Percentiles rank a stretch among this genome's conserved stretches.
phyloP scores from a whole-genome alignment of 2,888 invertebrate genomes.

The Linyphia triangularis region DNA sequence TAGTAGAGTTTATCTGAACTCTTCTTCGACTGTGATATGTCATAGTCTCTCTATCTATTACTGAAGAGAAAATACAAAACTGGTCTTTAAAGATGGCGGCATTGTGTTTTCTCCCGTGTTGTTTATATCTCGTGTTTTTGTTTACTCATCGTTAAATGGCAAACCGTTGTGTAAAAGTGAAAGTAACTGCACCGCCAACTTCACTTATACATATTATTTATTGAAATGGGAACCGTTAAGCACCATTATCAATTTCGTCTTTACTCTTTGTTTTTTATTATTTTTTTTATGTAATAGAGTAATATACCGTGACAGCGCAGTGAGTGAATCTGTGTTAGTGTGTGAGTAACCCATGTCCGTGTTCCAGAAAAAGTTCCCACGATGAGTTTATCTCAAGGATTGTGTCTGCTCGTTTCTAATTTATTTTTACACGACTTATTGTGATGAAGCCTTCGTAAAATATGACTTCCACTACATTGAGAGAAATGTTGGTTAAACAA shows the following conservation, averaged over 20 bases:
- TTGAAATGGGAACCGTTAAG: background rate
- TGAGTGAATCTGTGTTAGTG: slow-evolving; percentile 30
- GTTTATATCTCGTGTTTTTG: slow-evolving; percentile 72
- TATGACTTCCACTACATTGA: slow-evolving; percentile 63
- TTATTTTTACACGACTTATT: background rate
- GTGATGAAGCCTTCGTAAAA: slow-evolving; percentile 11
- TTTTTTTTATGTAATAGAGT: slow-evolving; percentile 3
- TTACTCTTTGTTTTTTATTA: background rate
- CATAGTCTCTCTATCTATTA: background rate
- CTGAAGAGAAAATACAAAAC: slow-evolving; percentile 17
- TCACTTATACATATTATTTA: background rate
- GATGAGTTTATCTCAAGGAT: background rate
- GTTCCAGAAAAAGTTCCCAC: background rate
- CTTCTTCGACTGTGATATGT: background rate
- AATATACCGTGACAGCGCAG: slow-evolving; percentile 56
- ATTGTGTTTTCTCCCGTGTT: slow-evolving; percentile 68
- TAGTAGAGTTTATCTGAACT: background rate
- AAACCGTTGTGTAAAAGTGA: slow-evolving; percentile 5
- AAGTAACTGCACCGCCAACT: background rate
- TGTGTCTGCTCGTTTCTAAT: slow-evolving; percentile 12
- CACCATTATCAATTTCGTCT: background rate
- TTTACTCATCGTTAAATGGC: slow-evolving; percentile 51
- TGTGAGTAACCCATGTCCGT: background rate
- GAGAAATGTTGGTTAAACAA: slow-evolving; percentile 71
- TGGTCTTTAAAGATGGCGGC: slow-evolving; percentile 70